phyloP scores from a whole-genome alignment of 2,113 vertebrate species.

The Raja brachyura region DNA sequence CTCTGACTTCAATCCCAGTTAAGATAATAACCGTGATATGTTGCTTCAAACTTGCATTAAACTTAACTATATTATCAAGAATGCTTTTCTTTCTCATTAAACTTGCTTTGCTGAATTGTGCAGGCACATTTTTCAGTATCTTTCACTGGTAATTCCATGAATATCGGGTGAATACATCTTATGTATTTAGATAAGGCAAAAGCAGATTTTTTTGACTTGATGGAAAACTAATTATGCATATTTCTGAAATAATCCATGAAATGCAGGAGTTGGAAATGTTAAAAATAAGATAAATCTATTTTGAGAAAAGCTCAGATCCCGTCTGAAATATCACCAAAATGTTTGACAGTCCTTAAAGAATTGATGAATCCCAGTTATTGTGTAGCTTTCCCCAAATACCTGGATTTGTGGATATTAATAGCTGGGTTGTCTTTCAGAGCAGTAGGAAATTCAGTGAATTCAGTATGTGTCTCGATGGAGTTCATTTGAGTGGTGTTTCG shows the following conservation, averaged over 20 bases:
- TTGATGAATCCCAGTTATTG: neutral
- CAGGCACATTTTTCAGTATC: neutral
- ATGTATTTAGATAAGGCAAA: neutral
- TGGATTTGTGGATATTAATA: neutral
- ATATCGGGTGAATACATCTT: neutral
- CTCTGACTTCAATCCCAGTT: neutral
- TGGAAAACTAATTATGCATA: neutral
- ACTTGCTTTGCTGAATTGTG: neutral
- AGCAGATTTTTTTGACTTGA: neutral
- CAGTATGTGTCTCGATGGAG: neutral
- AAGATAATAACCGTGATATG: neutral
- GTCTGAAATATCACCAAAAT: neutral
- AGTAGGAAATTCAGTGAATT: neutral
- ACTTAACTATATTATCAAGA: neutral
- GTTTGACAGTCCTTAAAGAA: neutral
- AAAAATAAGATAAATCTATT: neutral
- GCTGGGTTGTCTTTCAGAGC: neutral
- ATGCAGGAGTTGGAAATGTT: neutral
- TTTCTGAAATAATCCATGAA: neutral
- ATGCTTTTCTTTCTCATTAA: neutral
- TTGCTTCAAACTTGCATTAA: slow-evolving; percentile 13
- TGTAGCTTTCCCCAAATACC: neutral
- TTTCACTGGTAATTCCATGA: neutral
- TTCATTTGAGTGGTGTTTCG: neutral
- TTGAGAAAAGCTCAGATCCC: neutral